phyloP scores from a whole-genome alignment of 2,113 vertebrate genomes.

The Chamaetylas fuelleborni region DNA sequence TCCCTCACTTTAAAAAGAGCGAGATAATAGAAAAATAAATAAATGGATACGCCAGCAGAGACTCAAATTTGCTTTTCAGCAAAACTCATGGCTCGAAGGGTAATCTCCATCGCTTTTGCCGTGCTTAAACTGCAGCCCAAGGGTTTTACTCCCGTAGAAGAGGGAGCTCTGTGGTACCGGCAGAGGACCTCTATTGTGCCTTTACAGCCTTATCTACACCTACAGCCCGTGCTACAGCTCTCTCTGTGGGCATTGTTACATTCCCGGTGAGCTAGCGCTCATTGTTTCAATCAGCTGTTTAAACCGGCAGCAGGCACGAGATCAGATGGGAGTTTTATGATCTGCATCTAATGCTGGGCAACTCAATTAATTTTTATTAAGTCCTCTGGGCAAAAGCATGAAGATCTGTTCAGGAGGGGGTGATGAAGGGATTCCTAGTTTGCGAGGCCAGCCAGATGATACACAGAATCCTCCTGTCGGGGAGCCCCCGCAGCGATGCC shows the following conservation, averaged over 20 bases:
- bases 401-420: not conserved
- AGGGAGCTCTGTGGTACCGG: not conserved
- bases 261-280: not conserved
- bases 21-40: not conserved
- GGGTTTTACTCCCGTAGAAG: not conserved
- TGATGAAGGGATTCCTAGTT: not conserved
- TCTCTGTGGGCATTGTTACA: not conserved
- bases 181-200: not conserved
- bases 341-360: slow-evolving; percentile 44
- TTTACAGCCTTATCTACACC: not conserved
- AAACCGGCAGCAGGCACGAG: not conserved
- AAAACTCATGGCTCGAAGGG: not conserved
- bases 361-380: slow-evolving; percentile 44
- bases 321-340: slow-evolving; percentile 51
- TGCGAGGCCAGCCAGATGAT: fast-evolving
- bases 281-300: slow-evolving; percentile 10
- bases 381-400: slow-evolving; percentile 7
- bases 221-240: not conserved
- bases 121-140: not conserved
- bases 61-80: not conserved
- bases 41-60: not conserved
- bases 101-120: not conserved
- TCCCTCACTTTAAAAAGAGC: not conserved
- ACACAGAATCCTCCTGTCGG: not conserved
- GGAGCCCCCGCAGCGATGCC: not conserved